Percentiles rank a stretch among this genome's conserved stretches.
phyloP scores from a whole-genome alignment of 92 coral and sea anemone species.

The Porites cylindrica region DNA sequence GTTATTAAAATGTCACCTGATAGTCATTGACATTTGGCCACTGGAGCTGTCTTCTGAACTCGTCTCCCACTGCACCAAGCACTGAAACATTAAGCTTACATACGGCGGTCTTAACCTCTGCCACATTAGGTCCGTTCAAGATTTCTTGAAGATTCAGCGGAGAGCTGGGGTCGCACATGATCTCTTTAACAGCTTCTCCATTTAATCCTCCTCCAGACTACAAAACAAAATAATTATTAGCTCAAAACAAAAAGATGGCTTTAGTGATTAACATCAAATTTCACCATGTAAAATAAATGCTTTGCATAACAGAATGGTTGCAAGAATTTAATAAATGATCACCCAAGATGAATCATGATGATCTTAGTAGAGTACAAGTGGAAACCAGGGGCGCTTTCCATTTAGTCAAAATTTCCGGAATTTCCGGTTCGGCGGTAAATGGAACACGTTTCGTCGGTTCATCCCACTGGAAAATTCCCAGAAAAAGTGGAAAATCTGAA shows the following conservation, averaged over 20 bases:
- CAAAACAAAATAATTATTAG: background rate
- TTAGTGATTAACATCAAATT: no score
- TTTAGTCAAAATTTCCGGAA: no score
- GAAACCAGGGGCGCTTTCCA: no score
- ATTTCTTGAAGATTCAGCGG: constrained; percentile 55
- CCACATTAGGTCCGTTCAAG: constrained; percentile 45
- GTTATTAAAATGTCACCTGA: constrained; percentile 8
- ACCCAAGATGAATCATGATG: no score
- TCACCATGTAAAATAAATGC: no score
- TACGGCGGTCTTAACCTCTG: constrained; percentile 67
- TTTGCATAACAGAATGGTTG: no score
- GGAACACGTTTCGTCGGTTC: no score
- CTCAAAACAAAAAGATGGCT: background rate
- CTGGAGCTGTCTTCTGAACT: constrained; percentile 67
- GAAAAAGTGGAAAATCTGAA: no score
- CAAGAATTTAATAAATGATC: no score
- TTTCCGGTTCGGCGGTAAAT: no score
- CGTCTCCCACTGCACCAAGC: constrained; percentile 62
- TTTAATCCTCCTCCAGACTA: constrained; percentile 32
- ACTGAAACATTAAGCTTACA: constrained; percentile 66
- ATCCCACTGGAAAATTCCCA: no score
- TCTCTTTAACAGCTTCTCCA: constrained; percentile 35
- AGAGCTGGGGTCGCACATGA: constrained; percentile 54
- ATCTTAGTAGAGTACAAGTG: no score
- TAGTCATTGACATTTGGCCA: constrained; percentile 56